Base-by-base conservation (phyloP, 1,140 invertebrate species). In the Drosophila aff. region DNA sequence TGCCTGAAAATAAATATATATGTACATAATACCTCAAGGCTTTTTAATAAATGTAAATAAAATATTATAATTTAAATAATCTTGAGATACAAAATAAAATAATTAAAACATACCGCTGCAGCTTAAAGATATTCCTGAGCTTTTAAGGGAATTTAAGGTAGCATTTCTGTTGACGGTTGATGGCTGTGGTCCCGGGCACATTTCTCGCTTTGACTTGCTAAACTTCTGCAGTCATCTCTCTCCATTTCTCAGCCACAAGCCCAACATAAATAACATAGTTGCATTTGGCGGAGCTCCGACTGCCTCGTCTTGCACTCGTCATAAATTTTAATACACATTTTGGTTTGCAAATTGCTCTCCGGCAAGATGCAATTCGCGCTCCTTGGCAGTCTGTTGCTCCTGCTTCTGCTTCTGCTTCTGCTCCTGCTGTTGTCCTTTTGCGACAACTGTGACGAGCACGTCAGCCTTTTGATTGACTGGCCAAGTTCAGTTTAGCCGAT, bases 241-340 rank as follows among this genome's bases (percentile, higher is more conserved):
- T 46, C 28, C 75, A 76, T 76, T 67, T 66, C 55, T n/a, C 52
- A 52, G 64, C 64, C 59, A 57, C 40, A 64, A 52, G 38, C 36
- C 43, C 76, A 44, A 28, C 76, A 79, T 79, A 73, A 79, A 79
- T 79, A 73, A 73, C 57, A 79, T 43, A 79, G 60, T 79, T 79
- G 60, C 44, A 60, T 58, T 72, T 72, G 47, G 67, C 38, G 71
- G 68, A 50, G 55, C 36, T 38, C 44, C 47, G 53, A 40, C 53
- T 40, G 21, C 38, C 33, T 26, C 53, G 53, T 57, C 53, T 83
- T 80, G 84, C 82, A 67, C 77, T 87, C 85, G 85, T 90, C 85
- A 90, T 90, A 90, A 90, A 90, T 90, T 90, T 90, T 90, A 90
- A 90, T 90, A 90, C 82, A 82, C 71, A 90, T 90, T 90, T 90